A percentile compares a stretch with the other conserved stretches of the same genome.
Evolutionary conservation across 2,797 vertebrate genomes (phyloP).

Genomic region (Labroides dimidiatus): DNA sequence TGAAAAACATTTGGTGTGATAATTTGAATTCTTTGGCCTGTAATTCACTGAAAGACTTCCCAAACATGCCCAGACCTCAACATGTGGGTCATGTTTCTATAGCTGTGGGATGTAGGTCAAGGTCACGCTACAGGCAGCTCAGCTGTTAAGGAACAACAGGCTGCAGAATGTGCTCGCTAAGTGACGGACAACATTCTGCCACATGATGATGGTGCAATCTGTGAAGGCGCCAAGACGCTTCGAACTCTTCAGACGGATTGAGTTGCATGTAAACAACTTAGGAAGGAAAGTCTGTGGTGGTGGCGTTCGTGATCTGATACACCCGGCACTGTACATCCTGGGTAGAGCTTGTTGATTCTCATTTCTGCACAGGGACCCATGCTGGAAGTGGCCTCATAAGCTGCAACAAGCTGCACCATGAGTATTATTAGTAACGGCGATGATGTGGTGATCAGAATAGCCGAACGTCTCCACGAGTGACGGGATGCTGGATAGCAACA

Average conservation of each 20-base stretch:
- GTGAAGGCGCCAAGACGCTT: conserved; percentile 6
- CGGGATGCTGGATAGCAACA: conserved; percentile 27
- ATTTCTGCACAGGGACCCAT: conserved; percentile 2
- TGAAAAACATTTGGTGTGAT: neutral
- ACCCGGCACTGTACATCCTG: neutral
- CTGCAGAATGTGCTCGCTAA: conserved; percentile 33
- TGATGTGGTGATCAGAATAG: conserved; percentile 32
- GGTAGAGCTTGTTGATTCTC: conserved; percentile 35
- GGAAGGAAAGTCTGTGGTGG: neutral
- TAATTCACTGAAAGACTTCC: neutral
- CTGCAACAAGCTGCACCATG: neutral
- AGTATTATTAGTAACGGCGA: conserved; percentile 23
- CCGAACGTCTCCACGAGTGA: conserved; percentile 1
- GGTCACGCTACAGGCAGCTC: conserved; percentile 31
- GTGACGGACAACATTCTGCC: conserved; percentile 16
- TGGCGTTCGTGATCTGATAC: conserved; percentile 29
- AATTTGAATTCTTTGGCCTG: neutral
- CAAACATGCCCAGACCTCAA: neutral
- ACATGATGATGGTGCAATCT: conserved; percentile 12
- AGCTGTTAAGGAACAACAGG: conserved; percentile 60
- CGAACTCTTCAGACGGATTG: conserved; percentile 19
- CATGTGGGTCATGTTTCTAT: conserved; percentile 38
- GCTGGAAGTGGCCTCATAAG: conserved; percentile 1
- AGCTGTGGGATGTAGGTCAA: conserved; percentile 37
- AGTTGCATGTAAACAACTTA: conserved; percentile 55